These are phyloP conservation scores for Scaptomyza pallida DNA, from an alignment of 1,140 invertebrate genomes.

Conservation along the genomic window DNA sequence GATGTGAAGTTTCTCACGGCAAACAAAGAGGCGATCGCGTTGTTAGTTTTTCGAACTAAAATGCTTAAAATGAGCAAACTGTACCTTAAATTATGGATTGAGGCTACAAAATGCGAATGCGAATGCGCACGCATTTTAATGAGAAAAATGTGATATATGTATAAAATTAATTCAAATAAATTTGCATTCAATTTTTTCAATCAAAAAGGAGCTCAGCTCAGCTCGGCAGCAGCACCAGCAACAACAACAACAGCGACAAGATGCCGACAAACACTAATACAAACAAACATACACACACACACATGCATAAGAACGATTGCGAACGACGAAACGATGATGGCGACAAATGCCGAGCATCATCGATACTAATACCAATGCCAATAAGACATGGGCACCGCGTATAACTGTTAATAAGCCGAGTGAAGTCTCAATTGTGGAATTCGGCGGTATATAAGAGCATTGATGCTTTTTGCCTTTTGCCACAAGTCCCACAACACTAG, in stretches of 20 bases:
- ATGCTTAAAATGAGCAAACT: constrained; percentile 23
- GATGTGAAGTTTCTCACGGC: too few species aligned
- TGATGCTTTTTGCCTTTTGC: constrained; percentile 73
- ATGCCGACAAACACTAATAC: constrained; percentile 30
- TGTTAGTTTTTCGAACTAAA: too few species aligned
- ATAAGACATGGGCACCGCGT: constrained; percentile 39
- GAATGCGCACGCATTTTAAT: constrained; percentile 63
- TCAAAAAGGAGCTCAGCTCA: constrained; percentile 53
- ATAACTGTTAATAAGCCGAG: constrained; percentile 71
- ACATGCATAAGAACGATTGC: not conserved
- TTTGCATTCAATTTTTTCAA: constrained; percentile 75
- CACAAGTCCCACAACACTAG: constrained; percentile 68
- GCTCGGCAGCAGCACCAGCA: constrained; percentile 26
- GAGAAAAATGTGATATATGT: constrained; percentile 70
- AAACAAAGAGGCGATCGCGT: too few species aligned
- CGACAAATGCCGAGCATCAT: not conserved
- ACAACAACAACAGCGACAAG: constrained; percentile 30
- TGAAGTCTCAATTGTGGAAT: constrained; percentile 71
- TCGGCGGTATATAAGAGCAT: constrained; percentile 75
- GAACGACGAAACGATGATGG: not conserved
- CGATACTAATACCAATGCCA: constrained; percentile 3
- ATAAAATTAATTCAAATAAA: constrained; percentile 63
- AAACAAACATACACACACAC: constrained; percentile 20
- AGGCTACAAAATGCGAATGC: constrained; percentile 34
- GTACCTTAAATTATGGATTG: constrained; percentile 51